Conservation (phyloP, 2,113 vertebrate species). For the Choloepus hoffmanni region DNA sequence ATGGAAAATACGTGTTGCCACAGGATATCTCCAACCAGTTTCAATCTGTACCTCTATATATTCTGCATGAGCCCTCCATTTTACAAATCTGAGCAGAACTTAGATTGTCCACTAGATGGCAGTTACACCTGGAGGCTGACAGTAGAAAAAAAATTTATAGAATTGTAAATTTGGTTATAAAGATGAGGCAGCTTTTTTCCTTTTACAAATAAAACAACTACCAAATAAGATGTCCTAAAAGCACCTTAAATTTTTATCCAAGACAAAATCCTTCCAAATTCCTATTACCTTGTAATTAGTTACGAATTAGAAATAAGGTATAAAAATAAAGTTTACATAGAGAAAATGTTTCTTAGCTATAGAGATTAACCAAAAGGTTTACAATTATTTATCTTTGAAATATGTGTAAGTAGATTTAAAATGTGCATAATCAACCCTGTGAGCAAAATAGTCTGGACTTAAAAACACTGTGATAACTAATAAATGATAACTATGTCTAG, state of each 20-base stretch:
- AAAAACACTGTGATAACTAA: background rate
- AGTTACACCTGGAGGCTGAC: background rate
- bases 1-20: background rate
- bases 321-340: background rate
- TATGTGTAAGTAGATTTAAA: background rate
- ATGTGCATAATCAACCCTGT: background rate
- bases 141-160: background rate
- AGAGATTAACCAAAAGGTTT: background rate
- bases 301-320: conserved; percentile 22
- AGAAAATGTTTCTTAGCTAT: background rate
- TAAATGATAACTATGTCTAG: background rate
- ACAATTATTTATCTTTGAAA: background rate
- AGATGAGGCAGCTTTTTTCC: background rate
- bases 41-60: background rate
- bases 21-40: background rate
- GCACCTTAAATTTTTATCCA: background rate
- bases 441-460: background rate
- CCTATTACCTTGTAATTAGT: background rate
- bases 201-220: background rate
- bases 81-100: background rate
- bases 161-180: background rate
- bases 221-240: conserved; percentile 36
- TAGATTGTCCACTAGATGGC: conserved; percentile 72
- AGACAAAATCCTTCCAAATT: conserved; percentile 24
- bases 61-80: background rate